phyloP scores from a whole-genome alignment of 1,140 invertebrate genomes.

The Teleopsis dalmanni region DNA sequence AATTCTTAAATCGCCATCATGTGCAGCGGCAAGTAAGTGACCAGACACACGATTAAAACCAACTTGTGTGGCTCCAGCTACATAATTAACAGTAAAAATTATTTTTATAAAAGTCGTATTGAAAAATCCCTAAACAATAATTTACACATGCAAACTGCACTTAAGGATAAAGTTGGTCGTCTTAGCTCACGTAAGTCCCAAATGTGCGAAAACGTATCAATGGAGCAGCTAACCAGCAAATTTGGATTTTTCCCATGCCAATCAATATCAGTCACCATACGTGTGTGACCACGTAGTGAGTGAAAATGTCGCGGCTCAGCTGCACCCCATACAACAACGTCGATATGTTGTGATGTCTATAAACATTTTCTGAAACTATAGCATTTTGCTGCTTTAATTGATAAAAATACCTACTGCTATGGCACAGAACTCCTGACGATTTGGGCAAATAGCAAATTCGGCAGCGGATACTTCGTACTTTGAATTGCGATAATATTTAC shows the following conservation, averaged over 20 bases:
- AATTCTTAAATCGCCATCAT: conserved; percentile 90
- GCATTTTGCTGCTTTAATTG: background rate
- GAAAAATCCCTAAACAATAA: background rate
- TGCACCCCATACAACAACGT: conserved; percentile 68
- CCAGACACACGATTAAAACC: conserved; percentile 83
- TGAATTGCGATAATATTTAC: conserved; percentile 76
- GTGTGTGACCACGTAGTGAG: conserved; percentile 74
- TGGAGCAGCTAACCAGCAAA: conserved; percentile 83
- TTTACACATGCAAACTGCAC: conserved; percentile 55
- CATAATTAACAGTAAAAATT: conserved; percentile 16
- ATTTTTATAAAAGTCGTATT: conserved; percentile 1
- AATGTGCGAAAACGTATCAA: conserved; percentile 87
- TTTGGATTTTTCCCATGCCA: conserved; percentile 89
- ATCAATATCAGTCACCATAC: conserved; percentile 86
- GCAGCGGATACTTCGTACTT: conserved; percentile 90
- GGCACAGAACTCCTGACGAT: conserved; percentile 74
- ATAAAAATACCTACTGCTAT: conserved; percentile 62
- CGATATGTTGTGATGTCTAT: conserved; percentile 76
- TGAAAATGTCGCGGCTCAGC: conserved; percentile 60
- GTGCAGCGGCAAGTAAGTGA: conserved; percentile 82
- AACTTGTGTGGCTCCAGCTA: conserved; percentile 86
- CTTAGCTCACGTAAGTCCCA: conserved; percentile 86
- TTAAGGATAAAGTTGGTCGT: conserved; percentile 71
- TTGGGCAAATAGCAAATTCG: conserved; percentile 81
- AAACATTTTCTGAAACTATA: conserved; percentile 19